Conservation (phyloP, 2,888 invertebrate genomes). For the Protophormia terraenovae region DNA sequence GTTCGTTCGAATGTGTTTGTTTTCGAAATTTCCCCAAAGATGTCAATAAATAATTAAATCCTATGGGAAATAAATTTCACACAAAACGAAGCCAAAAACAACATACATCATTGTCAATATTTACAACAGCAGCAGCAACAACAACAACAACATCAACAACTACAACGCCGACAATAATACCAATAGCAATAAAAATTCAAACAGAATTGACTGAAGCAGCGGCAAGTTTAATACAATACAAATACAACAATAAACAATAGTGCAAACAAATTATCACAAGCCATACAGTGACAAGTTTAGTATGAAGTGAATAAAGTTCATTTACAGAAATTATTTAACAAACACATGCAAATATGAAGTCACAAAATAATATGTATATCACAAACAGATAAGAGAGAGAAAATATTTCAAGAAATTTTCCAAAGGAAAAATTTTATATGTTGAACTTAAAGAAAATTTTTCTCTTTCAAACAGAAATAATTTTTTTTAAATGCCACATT, state of each 20-base stretch:
- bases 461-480: too few relatives aligned
- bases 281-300: constrained; percentile 33
- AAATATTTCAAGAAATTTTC: too few relatives aligned
- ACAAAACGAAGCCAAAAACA: constrained; percentile 54
- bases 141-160: constrained; percentile 48
- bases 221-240: not conserved
- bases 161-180: constrained; percentile 22
- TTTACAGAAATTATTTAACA: not conserved
- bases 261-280: constrained; percentile 42
- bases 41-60: constrained; percentile 68
- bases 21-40: constrained; percentile 47
- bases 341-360: not conserved
- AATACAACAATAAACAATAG: constrained; percentile 18
- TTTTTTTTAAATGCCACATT: too few relatives aligned
- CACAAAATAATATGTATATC: too few relatives aligned
- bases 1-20: not conserved
- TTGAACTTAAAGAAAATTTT: too few relatives aligned
- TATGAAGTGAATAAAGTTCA: constrained; percentile 38
- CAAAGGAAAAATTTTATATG: too few relatives aligned
- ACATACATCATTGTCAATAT: constrained; percentile 55
- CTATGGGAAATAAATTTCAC: constrained; percentile 67
- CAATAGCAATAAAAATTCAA: constrained; percentile 35
- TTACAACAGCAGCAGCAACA: constrained; percentile 69
- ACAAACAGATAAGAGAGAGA: not conserved
- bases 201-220: not conserved